Evolutionary conservation across 1,140 invertebrate genomes (phyloP).

Genomic region (Polyergus mexicanus): DNA sequence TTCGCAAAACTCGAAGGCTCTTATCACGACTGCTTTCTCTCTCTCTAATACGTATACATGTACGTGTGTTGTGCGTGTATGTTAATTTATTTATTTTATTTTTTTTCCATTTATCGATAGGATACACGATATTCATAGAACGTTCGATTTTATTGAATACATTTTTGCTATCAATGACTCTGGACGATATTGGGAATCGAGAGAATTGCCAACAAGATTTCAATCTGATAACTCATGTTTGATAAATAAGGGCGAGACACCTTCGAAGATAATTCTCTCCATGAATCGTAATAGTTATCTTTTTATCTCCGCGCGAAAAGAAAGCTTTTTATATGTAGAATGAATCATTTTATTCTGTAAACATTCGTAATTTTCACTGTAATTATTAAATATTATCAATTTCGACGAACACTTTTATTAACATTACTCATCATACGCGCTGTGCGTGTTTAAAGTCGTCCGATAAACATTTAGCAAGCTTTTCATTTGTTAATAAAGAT

Average conservation of each 20-base stretch:
- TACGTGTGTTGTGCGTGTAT: neutral
- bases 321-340: neutral
- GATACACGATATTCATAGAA: neutral
- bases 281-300: constrained; percentile 1
- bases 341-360: neutral
- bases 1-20: too few species aligned
- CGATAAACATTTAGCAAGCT: neutral
- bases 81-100: neutral
- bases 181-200: neutral
- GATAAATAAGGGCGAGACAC: neutral
- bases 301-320: neutral
- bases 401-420: neutral
- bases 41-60: too few species aligned
- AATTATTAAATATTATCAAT: neutral
- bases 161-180: constrained; percentile 7
- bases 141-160: neutral
- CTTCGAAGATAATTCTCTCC: neutral
- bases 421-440: neutral
- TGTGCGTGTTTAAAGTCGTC: neutral
- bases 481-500: too few species aligned
- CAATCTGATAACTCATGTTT: neutral
- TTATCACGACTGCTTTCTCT: too few species aligned
- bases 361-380: neutral
- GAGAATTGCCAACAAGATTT: neutral
- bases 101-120: neutral